Percentiles rank a stretch among this genome's conserved stretches.
phyloP scores from a whole-genome alignment of 2,797 vertebrate genomes.

The Pantherophis vulpinus region DNA sequence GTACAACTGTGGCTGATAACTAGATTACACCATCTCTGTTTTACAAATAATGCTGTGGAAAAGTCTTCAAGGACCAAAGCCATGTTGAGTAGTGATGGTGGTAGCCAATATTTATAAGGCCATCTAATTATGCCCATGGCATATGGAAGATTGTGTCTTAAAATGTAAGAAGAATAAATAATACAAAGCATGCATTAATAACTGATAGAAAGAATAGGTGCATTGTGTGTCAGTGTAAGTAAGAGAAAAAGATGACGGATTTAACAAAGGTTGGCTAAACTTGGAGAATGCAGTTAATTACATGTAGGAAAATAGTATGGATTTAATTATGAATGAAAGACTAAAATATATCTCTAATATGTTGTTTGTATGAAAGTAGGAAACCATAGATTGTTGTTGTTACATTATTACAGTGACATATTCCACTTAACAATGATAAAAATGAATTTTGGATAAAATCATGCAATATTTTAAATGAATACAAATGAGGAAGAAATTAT shows the following conservation, averaged over 20 bases:
- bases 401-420: neutral
- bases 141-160: neutral
- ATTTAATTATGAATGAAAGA: neutral
- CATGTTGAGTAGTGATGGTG: neutral
- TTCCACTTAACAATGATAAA: neutral
- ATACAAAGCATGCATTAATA: neutral
- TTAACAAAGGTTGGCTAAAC: neutral
- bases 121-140: neutral
- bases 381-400: neutral
- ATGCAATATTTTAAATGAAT: neutral
- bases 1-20: neutral
- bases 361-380: neutral
- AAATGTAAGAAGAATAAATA: neutral
- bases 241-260: neutral
- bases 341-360: neutral
- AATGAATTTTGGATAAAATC: neutral
- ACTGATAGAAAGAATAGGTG: neutral
- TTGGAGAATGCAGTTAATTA: neutral
- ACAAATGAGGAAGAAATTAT: neutral
- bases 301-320: neutral
- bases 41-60: neutral
- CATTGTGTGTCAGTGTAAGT: neutral
- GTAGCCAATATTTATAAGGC: neutral
- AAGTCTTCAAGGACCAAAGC: neutral
- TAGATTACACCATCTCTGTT: neutral